These are phyloP conservation scores for Carassius auratus DNA, from an alignment of 2,113 vertebrate genomes.

Conservation along the genomic window DNA sequence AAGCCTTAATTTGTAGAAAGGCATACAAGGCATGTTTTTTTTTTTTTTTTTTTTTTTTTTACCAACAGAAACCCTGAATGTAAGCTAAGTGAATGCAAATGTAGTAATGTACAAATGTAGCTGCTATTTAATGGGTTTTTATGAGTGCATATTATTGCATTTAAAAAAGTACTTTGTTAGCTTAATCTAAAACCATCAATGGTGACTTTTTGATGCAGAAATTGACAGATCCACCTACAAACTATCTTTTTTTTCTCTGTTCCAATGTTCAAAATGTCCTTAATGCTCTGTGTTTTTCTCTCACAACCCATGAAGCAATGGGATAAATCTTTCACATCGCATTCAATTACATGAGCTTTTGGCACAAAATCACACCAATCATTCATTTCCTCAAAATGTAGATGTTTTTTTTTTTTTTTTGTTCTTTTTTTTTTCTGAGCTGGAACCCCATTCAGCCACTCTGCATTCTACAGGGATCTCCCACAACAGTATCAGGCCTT, in stretches of 20 bases:
- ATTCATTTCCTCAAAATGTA: constrained; percentile 51
- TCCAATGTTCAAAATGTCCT: neutral
- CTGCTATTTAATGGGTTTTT: neutral
- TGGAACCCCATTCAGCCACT: constrained; percentile 59
- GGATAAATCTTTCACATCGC: constrained; percentile 43
- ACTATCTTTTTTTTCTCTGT: neutral
- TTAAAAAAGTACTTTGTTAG: neutral
- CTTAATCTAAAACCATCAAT: neutral
- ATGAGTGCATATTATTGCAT: neutral
- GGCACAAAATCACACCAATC: constrained; percentile 49
- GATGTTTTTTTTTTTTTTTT: neutral
- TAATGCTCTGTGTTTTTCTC: constrained; percentile 1
- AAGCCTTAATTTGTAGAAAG: too few species aligned
- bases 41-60: too few species aligned
- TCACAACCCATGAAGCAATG: constrained; percentile 39
- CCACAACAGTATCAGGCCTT: constrained; percentile 60
- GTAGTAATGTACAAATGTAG: neutral
- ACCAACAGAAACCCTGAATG: neutral
- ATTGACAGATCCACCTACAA: neutral
- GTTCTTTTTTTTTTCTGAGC: constrained; percentile 33
- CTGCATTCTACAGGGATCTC: constrained; percentile 63
- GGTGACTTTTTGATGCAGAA: neutral
- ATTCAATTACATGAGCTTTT: constrained; percentile 52
- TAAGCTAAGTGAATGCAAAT: neutral
- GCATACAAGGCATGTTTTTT: too few species aligned